Base-by-base conservation (phyloP, 2,113 vertebrate genomes). In the Phylloscopus trochiloides region DNA sequence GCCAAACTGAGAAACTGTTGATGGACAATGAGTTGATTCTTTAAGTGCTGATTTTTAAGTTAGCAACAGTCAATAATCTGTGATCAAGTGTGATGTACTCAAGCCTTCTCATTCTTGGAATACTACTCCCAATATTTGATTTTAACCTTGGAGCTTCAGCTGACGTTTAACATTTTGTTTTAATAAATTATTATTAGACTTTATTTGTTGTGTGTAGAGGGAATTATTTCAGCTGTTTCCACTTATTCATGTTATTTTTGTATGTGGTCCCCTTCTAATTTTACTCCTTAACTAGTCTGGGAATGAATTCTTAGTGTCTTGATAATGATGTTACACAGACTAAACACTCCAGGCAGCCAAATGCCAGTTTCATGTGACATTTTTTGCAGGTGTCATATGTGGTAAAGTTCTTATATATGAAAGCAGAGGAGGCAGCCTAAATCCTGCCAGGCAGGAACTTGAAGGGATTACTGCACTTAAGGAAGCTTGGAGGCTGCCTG, bases 211-310 rank as follows among this genome's bases (percentile, higher is more conserved):
- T 52, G 63, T 90, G 82, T 47, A 86, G 67, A 86, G 90, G 74
- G 94, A 96, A 94, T 95, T 96, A 76, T 81, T 96, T 90, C 93
- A 96, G 96, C 95, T 97, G 94, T 95, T 95, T 96, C 85, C 38
- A 97, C 85, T 96, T 94, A 93, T 73, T 96, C 24, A 29, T 83
- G 67, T 96, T 96, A 92, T 88, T 96, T 96, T 93, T 96, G 81
- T 90, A 90, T 83, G 79, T 34, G 20, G 48, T 88, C 75, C 81
- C 85, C 86, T 94, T 97, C 95, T 96, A 96, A 96, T 94, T 97
- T 97, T 96, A 93, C 40, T 88, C 31, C 55, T 88, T 88, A 90
- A 76, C 85, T 90, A 55, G 71, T 54, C 14, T 80, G 71, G 85
- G 81, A 97, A 88, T 93, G 67, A 88, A 83, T 94, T 93, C 85